Base-by-base conservation (phyloP, 2,888 invertebrate genomes). In the Fissipunctia ypsillon region DNA sequence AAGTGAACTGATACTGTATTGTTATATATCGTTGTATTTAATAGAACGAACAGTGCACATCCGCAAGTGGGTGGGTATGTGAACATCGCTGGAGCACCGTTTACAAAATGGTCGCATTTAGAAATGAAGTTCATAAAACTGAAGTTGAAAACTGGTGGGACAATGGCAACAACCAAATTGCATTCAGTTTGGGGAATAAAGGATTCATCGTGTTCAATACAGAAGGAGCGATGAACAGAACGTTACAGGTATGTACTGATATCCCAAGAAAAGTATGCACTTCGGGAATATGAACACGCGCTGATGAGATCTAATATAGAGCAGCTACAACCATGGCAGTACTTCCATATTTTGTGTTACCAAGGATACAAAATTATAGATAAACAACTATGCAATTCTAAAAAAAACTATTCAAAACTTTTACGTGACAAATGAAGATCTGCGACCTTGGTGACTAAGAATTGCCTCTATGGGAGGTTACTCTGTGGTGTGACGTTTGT, bases 1-100 rank as follows among this genome's bases (percentile, higher is more conserved):
- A 1, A 25, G 2, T 10, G 4, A 22, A 22, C 22, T 22, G 16
- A 50, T 52, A 52, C 14, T 38, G 22, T 52, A 7, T 38, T 38
- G 7, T 16, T 22, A 50, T 22, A 50, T 19, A 45, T 28, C 9
- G 3, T 50, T 43, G 12, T 35, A 28, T 65, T 3, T 61, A 31
- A 45, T 38, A 94, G 96, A 97, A 98, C 76, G 96, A 95, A 2
- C 97, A 97, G 0, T 98, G 98, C 87, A 78, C 50, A 9, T 0
- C 9, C 1, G 95, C 94, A 0, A 97, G 97, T 81, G 98, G 98
- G 3, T 98, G 98, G 98, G 96, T 98, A 0, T 98, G 98, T 88
- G 98, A 99, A 91, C 98, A 98, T 91, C 96, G 98, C 22, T 98
- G 98, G 98, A 95, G 97, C 0, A 97, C 98, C 89, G 98, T 98